These are phyloP conservation scores for Tipula confusa DNA, from an alignment of 2,888 invertebrate genomes.

Conservation along the genomic window DNA sequence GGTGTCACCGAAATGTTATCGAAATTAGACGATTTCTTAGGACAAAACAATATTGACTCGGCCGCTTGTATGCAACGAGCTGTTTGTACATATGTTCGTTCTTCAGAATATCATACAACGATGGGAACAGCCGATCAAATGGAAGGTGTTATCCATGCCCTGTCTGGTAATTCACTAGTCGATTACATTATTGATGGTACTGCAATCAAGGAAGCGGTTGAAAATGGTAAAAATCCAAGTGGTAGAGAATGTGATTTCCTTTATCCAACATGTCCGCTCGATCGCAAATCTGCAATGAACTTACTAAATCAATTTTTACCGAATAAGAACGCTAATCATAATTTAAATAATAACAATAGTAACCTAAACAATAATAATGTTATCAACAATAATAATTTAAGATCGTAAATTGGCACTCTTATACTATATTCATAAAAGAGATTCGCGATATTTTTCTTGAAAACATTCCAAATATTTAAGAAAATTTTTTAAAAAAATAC, in stretches of 20 bases:
- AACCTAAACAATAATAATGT: neutral
- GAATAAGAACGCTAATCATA: slow-evolving; percentile 36
- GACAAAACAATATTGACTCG: slow-evolving; percentile 67
- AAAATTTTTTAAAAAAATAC: neutral
- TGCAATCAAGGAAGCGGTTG: slow-evolving; percentile 64
- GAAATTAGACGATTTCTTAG: slow-evolving; percentile 62
- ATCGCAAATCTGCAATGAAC: slow-evolving; percentile 62
- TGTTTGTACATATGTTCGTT: slow-evolving; percentile 67
- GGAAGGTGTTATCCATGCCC: slow-evolving; percentile 58
- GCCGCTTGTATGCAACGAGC: slow-evolving; percentile 66
- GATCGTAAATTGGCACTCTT: neutral
- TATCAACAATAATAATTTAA: slow-evolving; percentile 26
- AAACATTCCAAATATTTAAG: neutral
- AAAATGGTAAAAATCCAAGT: slow-evolving; percentile 54
- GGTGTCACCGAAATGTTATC: slow-evolving; percentile 61
- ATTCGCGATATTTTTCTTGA: neutral
- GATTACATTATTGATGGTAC: slow-evolving; percentile 68
- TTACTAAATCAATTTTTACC: slow-evolving; percentile 66
- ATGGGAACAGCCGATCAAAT: slow-evolving; percentile 60
- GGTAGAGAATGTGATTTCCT: slow-evolving; percentile 56
- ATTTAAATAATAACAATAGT: neutral
- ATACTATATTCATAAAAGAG: neutral
- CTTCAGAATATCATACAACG: slow-evolving; percentile 61
- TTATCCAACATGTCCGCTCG: slow-evolving; percentile 64
- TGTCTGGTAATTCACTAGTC: slow-evolving; percentile 65